phyloP scores from a whole-genome alignment of 2,888 invertebrate genomes.

The Drosophila glabriapex region DNA sequence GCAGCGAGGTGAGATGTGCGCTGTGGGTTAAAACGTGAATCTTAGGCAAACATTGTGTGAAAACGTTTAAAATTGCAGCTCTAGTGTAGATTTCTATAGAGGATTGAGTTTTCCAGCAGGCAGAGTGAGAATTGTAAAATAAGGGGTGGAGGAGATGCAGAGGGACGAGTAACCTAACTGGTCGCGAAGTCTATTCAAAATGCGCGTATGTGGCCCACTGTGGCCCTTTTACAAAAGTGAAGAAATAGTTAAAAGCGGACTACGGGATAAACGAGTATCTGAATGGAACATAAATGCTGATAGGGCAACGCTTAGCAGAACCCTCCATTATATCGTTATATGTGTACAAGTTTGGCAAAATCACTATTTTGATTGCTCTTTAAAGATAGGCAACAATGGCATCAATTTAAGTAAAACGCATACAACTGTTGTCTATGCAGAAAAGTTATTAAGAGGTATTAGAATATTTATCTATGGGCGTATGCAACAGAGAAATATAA shows the following conservation, averaged over 20 bases:
- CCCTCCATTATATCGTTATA: constrained; percentile 12
- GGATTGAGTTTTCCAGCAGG: constrained; percentile 17
- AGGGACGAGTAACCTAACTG: constrained; percentile 18
- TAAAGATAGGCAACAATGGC: background rate
- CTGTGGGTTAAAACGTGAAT: constrained; percentile 59
- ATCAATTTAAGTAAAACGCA: background rate
- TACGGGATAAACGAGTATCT: constrained; percentile 10
- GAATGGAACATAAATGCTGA: constrained; percentile 35
- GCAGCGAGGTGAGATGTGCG: background rate
- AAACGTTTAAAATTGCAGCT: constrained; percentile 43
- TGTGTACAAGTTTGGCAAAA: constrained; percentile 9
- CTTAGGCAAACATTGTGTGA: constrained; percentile 72
- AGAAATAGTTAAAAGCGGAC: constrained; percentile 22
- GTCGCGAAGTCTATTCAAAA: constrained; percentile 70
- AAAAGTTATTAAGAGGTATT: background rate
- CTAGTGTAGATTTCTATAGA: constrained; percentile 24
- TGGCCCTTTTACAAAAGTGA: constrained; percentile 39
- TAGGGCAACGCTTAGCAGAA: constrained; percentile 23
- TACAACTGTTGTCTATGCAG: background rate
- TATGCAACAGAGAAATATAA: background rate
- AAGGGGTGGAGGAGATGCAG: background rate
- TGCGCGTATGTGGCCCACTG: constrained; percentile 55
- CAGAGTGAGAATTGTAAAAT: background rate
- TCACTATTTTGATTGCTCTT: constrained; percentile 4
- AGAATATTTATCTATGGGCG: background rate